A percentile compares a stretch with the other conserved stretches of the same genome.
phyloP scores from a whole-genome alignment of 2,113 vertebrate genomes.

The Macquaria ambigua region DNA sequence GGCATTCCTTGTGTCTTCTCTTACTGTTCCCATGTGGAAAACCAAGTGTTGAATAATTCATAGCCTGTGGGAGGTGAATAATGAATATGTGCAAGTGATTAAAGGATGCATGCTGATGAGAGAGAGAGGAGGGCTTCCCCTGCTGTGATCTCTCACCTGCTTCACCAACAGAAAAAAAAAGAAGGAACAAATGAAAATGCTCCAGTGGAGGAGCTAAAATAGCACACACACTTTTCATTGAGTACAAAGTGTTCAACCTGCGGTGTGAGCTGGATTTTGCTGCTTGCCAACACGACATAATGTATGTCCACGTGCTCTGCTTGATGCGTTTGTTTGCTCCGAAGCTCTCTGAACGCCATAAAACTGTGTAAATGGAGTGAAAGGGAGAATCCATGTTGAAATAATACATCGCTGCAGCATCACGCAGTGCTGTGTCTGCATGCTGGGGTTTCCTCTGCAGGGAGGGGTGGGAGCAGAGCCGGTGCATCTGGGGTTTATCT shows the following conservation, averaged over 20 bases:
- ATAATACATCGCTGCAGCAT: slow-evolving; percentile 72
- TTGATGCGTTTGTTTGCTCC: slow-evolving; percentile 8
- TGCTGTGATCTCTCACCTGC: slow-evolving; percentile 62
- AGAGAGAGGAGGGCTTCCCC: slow-evolving; percentile 62
- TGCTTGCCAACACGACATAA: not conserved
- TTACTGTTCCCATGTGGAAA: slow-evolving; percentile 69
- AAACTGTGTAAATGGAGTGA: slow-evolving; percentile 51
- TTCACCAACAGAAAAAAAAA: slow-evolving; percentile 7
- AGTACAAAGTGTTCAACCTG: slow-evolving; percentile 26
- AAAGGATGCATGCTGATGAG: slow-evolving; percentile 78
- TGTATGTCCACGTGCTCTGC: not conserved
- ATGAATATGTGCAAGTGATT: slow-evolving; percentile 80
- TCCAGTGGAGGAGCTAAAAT: slow-evolving; percentile 3
- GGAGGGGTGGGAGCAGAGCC: not conserved
- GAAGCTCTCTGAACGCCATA: slow-evolving; percentile 10
- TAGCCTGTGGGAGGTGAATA: slow-evolving; percentile 75
- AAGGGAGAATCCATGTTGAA: slow-evolving; percentile 65
- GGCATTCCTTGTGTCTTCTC: slow-evolving; percentile 62
- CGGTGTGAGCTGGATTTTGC: not conserved
- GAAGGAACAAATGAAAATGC: slow-evolving; percentile 8
- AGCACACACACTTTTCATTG: slow-evolving; percentile 3
- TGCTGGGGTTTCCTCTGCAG: slow-evolving; percentile 63
- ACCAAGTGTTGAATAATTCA: slow-evolving; percentile 82
- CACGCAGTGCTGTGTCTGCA: slow-evolving; percentile 56
- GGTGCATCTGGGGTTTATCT: slow-evolving; percentile 47